These are phyloP conservation scores for Petaurus breviceps DNA, from an alignment of 2,113 vertebrate species.

Conservation along the genomic window DNA sequence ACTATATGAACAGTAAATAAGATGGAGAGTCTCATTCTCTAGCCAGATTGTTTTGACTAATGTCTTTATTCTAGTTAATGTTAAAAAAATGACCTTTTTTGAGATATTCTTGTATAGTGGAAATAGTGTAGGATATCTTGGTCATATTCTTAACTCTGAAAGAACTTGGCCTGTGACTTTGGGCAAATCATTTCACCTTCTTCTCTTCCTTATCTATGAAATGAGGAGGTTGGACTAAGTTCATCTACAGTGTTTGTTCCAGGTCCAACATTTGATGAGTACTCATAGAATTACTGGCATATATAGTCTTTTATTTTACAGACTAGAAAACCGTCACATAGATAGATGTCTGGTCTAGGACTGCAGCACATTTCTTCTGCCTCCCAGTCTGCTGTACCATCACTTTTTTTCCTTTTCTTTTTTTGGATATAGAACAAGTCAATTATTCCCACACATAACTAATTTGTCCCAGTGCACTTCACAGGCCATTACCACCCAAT, in stretches of 20 bases:
- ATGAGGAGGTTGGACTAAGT: not conserved
- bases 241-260: not conserved
- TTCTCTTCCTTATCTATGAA: not conserved
- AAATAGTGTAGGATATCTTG: not conserved
- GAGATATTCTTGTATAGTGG: not conserved
- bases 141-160: not conserved
- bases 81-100: not conserved
- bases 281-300: not conserved
- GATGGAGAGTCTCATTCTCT: no score
- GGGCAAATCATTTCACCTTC: not conserved
- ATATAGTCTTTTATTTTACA: not conserved
- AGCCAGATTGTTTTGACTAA: no score
- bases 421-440: not conserved
- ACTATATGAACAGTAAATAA: no score
- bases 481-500: not conserved
- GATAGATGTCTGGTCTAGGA: not conserved
- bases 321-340: not conserved
- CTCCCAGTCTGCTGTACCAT: not conserved
- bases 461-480: not conserved
- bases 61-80: no score
- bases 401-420: not conserved
- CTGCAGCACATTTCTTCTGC: not conserved
- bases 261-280: not conserved
- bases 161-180: not conserved
- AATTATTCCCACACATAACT: not conserved